phyloP scores from a whole-genome alignment of 2,113 vertebrate species.

The Antennarius striatus region DNA sequence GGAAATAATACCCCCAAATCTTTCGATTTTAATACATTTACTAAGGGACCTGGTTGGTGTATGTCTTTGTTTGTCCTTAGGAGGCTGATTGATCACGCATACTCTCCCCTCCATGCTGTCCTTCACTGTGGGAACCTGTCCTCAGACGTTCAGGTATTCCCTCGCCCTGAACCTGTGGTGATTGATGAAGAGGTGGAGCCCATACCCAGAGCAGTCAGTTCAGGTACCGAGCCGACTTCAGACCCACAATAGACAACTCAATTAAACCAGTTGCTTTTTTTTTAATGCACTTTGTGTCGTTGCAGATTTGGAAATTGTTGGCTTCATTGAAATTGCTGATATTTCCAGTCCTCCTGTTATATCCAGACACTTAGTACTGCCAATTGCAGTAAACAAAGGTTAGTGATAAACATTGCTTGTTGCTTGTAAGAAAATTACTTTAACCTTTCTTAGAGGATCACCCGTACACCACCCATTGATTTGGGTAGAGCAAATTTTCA shows the following conservation, averaged over 20 bases:
- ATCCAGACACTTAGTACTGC: constrained; percentile 94
- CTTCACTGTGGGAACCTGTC: constrained; percentile 95
- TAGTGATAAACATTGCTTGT: constrained; percentile 47
- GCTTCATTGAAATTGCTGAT: constrained; percentile 97
- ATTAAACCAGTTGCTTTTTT: background rate
- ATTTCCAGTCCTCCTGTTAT: constrained; percentile 96
- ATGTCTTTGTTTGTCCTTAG: constrained; percentile 68
- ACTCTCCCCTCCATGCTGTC: constrained; percentile 94
- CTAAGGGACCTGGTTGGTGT: background rate
- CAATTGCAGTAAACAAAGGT: constrained; percentile 98
- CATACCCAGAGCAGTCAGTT: constrained; percentile 86
- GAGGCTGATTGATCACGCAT: constrained; percentile 94
- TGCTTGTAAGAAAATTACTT: background rate
- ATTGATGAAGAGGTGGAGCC: constrained; percentile 96
- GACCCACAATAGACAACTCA: background rate
- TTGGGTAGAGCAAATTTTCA: no score
- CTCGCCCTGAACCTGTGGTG: constrained; percentile 91
- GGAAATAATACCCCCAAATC: background rate
- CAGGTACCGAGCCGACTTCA: constrained; percentile 79
- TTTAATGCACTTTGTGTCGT: background rate
- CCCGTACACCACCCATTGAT: background rate
- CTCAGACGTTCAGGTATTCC: constrained; percentile 97
- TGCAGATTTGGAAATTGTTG: constrained; percentile 94
- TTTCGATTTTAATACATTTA: background rate
- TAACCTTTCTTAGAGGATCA: background rate